A percentile compares a stretch with the other conserved stretches of the same genome.
These are phyloP conservation scores for Melanophora roralis DNA, from an alignment of 2,888 invertebrate species.

Conservation along the genomic window DNA sequence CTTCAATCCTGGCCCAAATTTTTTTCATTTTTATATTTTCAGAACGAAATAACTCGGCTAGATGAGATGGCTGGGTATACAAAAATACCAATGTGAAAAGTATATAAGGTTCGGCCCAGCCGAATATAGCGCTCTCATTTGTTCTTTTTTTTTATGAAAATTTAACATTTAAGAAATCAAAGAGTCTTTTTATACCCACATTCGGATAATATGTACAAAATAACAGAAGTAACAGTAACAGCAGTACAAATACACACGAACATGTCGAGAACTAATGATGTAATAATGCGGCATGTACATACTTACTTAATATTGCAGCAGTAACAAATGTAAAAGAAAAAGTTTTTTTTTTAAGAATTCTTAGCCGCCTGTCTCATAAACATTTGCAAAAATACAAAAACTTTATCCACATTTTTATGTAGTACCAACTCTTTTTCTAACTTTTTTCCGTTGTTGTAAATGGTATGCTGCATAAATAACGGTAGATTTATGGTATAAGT, in stretches of 20 bases:
- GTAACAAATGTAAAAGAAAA: not conserved
- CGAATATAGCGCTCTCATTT: too few species aligned
- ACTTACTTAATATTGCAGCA: slow-evolving; percentile 21
- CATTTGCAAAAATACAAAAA: slow-evolving; percentile 23
- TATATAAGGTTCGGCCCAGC: too few species aligned
- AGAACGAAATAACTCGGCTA: too few species aligned
- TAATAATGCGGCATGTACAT: slow-evolving; percentile 48
- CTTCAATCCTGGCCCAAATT: too few species aligned
- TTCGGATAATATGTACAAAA: slow-evolving; percentile 21
- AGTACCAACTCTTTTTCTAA: not conserved
- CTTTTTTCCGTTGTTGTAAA: slow-evolving; percentile 6
- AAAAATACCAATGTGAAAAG: too few species aligned
- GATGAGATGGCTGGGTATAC: too few species aligned
- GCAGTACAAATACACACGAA: not conserved
- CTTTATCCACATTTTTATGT: slow-evolving; percentile 47
- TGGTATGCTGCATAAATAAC: slow-evolving; percentile 55
- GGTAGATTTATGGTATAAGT: slow-evolving; percentile 56
- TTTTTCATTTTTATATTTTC: too few species aligned
- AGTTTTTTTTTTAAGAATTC: slow-evolving; percentile 13
- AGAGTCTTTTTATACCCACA: slow-evolving; percentile 36
- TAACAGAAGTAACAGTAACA: not conserved
- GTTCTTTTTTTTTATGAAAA: not conserved
- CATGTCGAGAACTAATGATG: slow-evolving; percentile 42
- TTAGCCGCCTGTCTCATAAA: slow-evolving; percentile 33
- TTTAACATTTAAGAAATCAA: slow-evolving; percentile 33